Evolutionary conservation across 64 coral and sea anemone species (phyloP).

Genomic region (Stylophora pistillata): DNA sequence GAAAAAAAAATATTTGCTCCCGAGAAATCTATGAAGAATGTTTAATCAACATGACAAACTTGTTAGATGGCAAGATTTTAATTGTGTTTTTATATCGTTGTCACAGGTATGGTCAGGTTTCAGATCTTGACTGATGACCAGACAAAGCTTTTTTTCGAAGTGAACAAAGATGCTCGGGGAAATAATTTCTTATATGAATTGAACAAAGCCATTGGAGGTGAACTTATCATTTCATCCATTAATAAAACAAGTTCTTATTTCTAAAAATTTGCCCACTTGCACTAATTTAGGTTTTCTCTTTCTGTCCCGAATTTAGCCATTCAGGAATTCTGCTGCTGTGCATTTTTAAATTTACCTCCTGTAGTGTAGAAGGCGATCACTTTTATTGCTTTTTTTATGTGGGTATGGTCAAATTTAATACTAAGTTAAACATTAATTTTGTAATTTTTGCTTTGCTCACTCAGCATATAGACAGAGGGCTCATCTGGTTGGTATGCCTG

Average conservation of each 20-base stretch:
- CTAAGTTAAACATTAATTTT: too few species aligned
- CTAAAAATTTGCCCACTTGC: too few species aligned
- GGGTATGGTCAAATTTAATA: too few species aligned
- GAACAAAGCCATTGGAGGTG: constrained; percentile 47
- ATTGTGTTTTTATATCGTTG: background rate
- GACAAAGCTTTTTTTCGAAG: constrained; percentile 52
- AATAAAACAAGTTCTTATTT: background rate
- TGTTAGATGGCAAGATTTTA: background rate
- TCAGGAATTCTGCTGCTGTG: background rate
- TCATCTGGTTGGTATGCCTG: constrained; percentile 74
- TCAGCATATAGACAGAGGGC: constrained; percentile 79
- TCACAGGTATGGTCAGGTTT: constrained; percentile 28
- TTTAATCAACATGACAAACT: too few species aligned
- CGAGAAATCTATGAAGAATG: too few species aligned
- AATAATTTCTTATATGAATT: constrained; percentile 44
- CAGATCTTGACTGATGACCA: constrained; percentile 66
- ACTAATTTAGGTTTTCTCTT: background rate
- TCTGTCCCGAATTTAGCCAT: too few species aligned
- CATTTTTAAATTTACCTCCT: too few species aligned
- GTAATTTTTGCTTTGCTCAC: background rate
- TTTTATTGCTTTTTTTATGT: too few species aligned
- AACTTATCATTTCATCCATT: background rate
- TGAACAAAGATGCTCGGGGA: constrained; percentile 39
- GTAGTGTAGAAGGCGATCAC: too few species aligned
- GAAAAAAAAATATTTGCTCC: too few species aligned